Evolutionary conservation across 2,888 invertebrate genomes (phyloP).

Genomic region (Xanthostigma xanthostigma): DNA sequence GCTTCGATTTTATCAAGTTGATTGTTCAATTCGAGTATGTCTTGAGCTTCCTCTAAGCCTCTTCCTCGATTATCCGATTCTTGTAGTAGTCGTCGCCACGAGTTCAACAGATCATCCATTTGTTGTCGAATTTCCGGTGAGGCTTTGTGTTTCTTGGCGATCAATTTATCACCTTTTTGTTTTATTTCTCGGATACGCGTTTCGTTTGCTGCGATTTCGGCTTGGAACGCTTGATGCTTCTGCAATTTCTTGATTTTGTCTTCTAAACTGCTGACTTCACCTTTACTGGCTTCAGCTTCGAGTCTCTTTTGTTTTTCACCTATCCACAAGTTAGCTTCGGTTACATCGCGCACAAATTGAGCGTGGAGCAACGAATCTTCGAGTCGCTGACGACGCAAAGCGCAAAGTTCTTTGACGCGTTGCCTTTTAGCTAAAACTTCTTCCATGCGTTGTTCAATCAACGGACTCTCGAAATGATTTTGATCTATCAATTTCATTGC

Average conservation of each 20-base stretch:
- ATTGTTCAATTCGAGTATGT: slow-evolving; percentile 93
- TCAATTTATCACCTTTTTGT: slow-evolving; percentile 49
- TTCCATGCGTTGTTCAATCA: slow-evolving; percentile 58
- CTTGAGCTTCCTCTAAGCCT: slow-evolving; percentile 92
- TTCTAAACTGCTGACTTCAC: slow-evolving; percentile 69
- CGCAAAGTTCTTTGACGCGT: slow-evolving; percentile 51
- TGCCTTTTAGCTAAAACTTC: slow-evolving; percentile 59
- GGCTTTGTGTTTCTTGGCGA: slow-evolving; percentile 55
- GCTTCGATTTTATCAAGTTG: slow-evolving; percentile 90
- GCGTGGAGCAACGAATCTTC: slow-evolving; percentile 68
- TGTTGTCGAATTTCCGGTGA: slow-evolving; percentile 54
- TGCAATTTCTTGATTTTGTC: slow-evolving; percentile 92
- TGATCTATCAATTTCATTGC: slow-evolving; percentile 76
- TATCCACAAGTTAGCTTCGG: slow-evolving; percentile 83
- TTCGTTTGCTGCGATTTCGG: slow-evolving; percentile 77
- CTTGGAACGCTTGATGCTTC: slow-evolving; percentile 89
- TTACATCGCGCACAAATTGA: slow-evolving; percentile 83
- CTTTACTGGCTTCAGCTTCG: slow-evolving; percentile 59
- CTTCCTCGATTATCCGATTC: slow-evolving; percentile 56
- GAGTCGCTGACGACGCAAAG: slow-evolving; percentile 49
- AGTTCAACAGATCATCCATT: slow-evolving; percentile 48
- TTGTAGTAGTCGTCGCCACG: slow-evolving; percentile 62
- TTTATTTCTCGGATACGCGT: slow-evolving; percentile 72
- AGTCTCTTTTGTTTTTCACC: slow-evolving; percentile 80
- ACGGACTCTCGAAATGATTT: slow-evolving; percentile 78